Evolutionary conservation across 2,113 vertebrate genomes (phyloP), one percentile per base, ranked within the genome.

Genomic region (Chloroceryle aenea): DNA sequence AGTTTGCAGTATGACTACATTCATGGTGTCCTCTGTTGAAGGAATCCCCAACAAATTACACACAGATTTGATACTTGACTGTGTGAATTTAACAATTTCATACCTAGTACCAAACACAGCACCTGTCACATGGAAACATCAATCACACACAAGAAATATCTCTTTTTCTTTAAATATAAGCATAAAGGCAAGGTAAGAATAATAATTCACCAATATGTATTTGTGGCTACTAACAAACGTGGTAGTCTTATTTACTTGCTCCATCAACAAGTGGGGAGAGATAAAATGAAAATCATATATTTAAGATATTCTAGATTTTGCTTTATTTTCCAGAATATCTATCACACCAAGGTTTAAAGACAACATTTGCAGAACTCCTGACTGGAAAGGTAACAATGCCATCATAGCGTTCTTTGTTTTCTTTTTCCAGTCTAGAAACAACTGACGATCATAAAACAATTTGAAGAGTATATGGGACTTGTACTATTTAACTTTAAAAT

Each of bases 1-100:
- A 26, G 98, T 97, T 93, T 98, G 98, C 92, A 98, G 98, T 62
- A 97, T 98, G 67, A 98, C 91, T 30, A 98, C 98, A 97, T 90
- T 98, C 98, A 98, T 98, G 79, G 98, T 97, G 96, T 98, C 98
- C 50, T 98, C 98, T 85, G 98, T 96, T 83, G 98, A 98, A 69
- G 98, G 98, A 96, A 98, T 98, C 97, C 98, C 98, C 99, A 85
- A 77, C 77, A 92, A 61, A 63, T 77, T 43, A 76, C 85, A 85
- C 71, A 74, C 64, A 91, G 59, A 50, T 59, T 17, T 20, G 32
- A 38, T 25, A 36, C 32, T 56, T 72, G 76, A 61, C 30, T 62
- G 87, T 58, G 14, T 48, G 52, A 91, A 59, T 77, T 86, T 72
- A 78, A 86, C 76, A 92, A 29, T 82, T 77, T 82, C 59, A 86